Conservation (phyloP, 2,888 invertebrate genomes). For the Pocota personata region DNA sequence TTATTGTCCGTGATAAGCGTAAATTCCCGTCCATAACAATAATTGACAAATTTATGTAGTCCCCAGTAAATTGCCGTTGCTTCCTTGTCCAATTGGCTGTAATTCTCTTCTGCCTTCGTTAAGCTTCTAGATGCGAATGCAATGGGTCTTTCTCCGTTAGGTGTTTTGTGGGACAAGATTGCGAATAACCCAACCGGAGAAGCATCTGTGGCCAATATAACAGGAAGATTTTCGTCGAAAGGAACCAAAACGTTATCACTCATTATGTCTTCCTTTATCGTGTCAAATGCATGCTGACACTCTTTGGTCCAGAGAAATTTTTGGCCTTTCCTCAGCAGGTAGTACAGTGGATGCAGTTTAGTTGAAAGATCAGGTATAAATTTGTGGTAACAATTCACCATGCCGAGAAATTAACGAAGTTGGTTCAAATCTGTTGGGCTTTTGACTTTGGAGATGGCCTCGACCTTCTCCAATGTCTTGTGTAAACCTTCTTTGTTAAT, state of each 20-base stretch:
- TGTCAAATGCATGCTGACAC: slow-evolving; percentile 74
- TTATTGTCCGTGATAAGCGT: slow-evolving; percentile 61
- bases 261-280: slow-evolving; percentile 75
- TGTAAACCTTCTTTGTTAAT: slow-evolving; percentile 76
- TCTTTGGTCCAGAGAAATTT: slow-evolving; percentile 75
- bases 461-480: slow-evolving; percentile 75
- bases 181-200: slow-evolving; percentile 46
- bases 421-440: slow-evolving; percentile 72
- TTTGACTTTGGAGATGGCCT: slow-evolving; percentile 74
- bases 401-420: slow-evolving; percentile 28
- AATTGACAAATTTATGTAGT: slow-evolving; percentile 52
- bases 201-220: slow-evolving; percentile 74
- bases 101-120: slow-evolving; percentile 3
- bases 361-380: slow-evolving; percentile 43
- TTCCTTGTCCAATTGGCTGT: no score
- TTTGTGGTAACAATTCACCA: slow-evolving; percentile 46
- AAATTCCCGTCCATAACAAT: slow-evolving; percentile 58
- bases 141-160: slow-evolving; percentile 19
- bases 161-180: slow-evolving; percentile 30
- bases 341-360: slow-evolving; percentile 6
- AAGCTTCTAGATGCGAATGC: slow-evolving; percentile 39
- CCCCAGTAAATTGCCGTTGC: slow-evolving; percentile 7
- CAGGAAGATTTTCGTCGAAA: slow-evolving; percentile 40
- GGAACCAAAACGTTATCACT: slow-evolving; percentile 57
- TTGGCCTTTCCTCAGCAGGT: slow-evolving; percentile 36